Evolutionary conservation across 2,888 invertebrate species (phyloP).

Genomic region (Dendrolimus pini): DNA sequence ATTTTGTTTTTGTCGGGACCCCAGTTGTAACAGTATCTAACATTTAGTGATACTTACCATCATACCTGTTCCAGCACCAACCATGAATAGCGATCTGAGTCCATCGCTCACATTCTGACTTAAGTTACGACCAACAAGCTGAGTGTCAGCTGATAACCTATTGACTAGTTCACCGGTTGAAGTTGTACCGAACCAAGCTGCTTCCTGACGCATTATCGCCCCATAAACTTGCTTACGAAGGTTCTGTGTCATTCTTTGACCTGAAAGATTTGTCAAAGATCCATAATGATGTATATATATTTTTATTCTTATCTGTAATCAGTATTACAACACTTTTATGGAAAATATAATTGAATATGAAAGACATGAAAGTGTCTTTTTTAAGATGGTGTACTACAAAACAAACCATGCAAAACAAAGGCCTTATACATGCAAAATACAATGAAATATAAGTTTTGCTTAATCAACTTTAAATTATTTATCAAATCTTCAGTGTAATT

Average conservation of each 20-base stretch:
- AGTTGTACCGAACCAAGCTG: constrained; percentile 92
- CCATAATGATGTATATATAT: not conserved
- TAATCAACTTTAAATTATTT: too few relatives aligned
- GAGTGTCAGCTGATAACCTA: constrained; percentile 92
- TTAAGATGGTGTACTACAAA: too few relatives aligned
- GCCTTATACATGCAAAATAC: too few relatives aligned
- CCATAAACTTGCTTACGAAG: constrained; percentile 87
- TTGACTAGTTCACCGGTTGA: constrained; percentile 96
- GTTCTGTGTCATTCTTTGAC: constrained; percentile 90
- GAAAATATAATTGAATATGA: too few relatives aligned
- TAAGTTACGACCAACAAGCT: constrained; percentile 92
- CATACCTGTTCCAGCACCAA: constrained; percentile 92
- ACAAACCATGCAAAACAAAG: too few relatives aligned
- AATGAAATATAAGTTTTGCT: too few relatives aligned
- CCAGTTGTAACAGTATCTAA: too few relatives aligned
- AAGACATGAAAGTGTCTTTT: too few relatives aligned
- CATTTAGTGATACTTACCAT: constrained; percentile 80
- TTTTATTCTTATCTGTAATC: not conserved
- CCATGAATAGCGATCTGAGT: constrained; percentile 90
- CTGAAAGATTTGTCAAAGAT: constrained; percentile 54
- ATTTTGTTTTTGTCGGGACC: too few relatives aligned
- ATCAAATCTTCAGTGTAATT: too few relatives aligned
- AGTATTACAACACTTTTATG: too few relatives aligned
- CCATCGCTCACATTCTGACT: constrained; percentile 98
- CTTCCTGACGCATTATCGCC: constrained; percentile 90